Conservation (phyloP, 1,140 invertebrate genomes). For the Neotoxoptera formosana region DNA sequence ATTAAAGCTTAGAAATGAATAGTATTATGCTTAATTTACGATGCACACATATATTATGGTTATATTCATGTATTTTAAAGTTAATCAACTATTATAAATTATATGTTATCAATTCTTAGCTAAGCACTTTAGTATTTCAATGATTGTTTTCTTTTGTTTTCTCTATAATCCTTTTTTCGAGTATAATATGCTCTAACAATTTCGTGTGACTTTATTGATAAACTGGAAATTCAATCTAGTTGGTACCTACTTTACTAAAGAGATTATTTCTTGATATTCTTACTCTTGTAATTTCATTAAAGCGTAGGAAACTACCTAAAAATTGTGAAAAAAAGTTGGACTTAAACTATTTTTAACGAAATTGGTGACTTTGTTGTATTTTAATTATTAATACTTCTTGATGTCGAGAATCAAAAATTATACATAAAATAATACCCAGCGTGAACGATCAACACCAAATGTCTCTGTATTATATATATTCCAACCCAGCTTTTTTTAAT, state of each 20-base stretch:
- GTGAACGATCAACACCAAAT: not conserved
- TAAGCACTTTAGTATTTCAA: no score
- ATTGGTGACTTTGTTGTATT: not conserved
- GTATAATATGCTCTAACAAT: no score
- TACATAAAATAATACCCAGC: not conserved
- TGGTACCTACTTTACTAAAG: not conserved
- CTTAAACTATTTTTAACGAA: not conserved
- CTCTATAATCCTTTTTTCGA: no score
- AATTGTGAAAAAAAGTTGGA: not conserved
- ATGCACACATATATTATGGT: no score
- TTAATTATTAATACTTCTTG: not conserved
- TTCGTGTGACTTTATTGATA: not conserved
- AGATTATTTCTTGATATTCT: not conserved
- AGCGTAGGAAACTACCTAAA: not conserved
- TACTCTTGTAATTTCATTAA: not conserved
- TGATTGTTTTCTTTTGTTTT: no score
- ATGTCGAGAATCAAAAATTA: not conserved
- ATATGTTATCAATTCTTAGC: no score
- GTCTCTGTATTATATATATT: not conserved
- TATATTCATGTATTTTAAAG: no score
- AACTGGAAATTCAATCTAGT: not conserved
- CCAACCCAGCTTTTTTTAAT: not conserved
- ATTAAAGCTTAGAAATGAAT: no score
- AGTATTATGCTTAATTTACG: no score
- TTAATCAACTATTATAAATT: no score